These are phyloP conservation scores for Callosobruchus maculatus DNA, from an alignment of 2,888 invertebrate genomes.

Conservation along the genomic window DNA sequence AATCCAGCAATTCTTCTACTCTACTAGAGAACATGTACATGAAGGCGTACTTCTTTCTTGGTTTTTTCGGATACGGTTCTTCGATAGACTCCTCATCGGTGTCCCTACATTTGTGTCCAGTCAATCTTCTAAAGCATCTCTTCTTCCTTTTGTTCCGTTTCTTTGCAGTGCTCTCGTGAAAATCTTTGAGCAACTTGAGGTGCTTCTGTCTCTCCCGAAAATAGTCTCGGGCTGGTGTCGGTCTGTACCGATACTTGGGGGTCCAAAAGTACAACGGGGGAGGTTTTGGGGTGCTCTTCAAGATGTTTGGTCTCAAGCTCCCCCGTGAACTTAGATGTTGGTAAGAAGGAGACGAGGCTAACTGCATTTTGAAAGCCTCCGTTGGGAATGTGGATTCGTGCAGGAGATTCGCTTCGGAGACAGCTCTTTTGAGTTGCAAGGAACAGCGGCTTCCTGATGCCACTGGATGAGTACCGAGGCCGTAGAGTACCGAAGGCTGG, in stretches of 20 bases:
- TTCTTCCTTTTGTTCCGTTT: conserved; percentile 20
- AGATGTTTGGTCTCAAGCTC: conserved; percentile 24
- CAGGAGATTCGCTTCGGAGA: conserved; percentile 47
- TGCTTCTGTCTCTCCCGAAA: conserved; percentile 48
- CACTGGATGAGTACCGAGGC: conserved; percentile 52
- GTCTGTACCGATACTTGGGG: conserved; percentile 55
- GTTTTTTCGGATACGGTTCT: conserved; percentile 16
- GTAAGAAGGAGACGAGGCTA: conserved; percentile 50
- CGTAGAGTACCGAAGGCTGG: conserved; percentile 50
- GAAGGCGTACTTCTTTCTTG: conserved; percentile 22
- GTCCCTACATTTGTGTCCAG: conserved; percentile 13
- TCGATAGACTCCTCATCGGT: conserved; percentile 26
- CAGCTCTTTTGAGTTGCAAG: conserved; percentile 49
- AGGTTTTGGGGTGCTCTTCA: conserved; percentile 33
- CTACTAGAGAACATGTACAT: conserved; percentile 25
- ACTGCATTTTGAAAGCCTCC: conserved; percentile 48
- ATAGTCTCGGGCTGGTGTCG: conserved; percentile 47
- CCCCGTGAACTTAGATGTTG: conserved; percentile 39
- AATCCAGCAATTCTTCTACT: conserved; percentile 16
- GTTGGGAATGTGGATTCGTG: conserved; percentile 45
- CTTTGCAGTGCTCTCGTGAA: conserved; percentile 21
- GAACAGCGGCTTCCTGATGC: conserved; percentile 49
- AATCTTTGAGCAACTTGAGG: conserved; percentile 32
- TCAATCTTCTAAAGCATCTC: conserved; percentile 21
- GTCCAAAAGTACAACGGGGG: conserved; percentile 55